These are phyloP conservation scores for Probosciger aterrimus DNA, from an alignment of 2,113 vertebrate species.

Conservation along the genomic window DNA sequence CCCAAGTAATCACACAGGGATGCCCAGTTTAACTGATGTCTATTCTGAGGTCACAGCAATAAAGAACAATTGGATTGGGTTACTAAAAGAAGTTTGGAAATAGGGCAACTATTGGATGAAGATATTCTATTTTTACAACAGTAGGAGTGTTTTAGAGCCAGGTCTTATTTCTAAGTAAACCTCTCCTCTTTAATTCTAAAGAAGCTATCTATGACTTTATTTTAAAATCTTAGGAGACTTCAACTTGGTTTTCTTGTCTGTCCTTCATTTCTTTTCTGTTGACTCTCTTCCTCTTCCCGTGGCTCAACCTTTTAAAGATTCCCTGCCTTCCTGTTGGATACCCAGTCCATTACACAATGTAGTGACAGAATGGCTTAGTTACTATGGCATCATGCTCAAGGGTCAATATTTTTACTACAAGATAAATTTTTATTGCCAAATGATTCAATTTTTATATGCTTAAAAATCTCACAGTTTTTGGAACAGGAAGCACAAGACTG, in stretches of 20 bases:
- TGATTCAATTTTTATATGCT: background rate
- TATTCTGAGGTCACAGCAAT: background rate
- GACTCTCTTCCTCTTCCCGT: background rate
- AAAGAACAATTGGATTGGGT: background rate
- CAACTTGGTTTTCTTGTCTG: background rate
- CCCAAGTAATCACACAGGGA: background rate
- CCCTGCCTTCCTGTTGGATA: background rate
- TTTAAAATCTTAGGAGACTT: background rate
- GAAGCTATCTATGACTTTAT: background rate
- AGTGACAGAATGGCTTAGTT: background rate
- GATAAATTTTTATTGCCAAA: background rate
- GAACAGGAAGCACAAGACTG: background rate
- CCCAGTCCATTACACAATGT: fast-evolving
- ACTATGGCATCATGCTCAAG: background rate
- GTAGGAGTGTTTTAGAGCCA: background rate
- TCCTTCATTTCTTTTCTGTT: background rate
- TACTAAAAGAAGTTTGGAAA: background rate
- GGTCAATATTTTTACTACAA: background rate
- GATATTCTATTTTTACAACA: background rate
- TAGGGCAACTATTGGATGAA: background rate
- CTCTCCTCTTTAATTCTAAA: background rate
- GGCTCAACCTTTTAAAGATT: background rate
- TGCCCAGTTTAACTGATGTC: background rate
- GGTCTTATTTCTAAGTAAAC: background rate
- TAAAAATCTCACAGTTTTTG: background rate